Evolutionary conservation across 2,797 vertebrate genomes (phyloP), one percentile per base, ranked within the genome.

Genomic region (Hemitrygon akajei): DNA sequence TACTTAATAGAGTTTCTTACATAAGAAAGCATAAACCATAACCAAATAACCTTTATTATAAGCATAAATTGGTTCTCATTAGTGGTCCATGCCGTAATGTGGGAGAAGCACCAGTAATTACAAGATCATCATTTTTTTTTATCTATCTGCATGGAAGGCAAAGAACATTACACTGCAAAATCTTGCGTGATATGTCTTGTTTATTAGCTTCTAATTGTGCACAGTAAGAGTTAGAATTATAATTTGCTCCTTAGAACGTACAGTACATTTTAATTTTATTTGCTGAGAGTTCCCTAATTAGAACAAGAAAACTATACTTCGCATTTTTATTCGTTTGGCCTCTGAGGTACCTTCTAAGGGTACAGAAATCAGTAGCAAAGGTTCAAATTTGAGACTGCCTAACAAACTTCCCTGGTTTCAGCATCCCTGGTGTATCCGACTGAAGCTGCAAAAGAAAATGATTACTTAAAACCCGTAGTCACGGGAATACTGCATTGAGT

Each of bases 241-340:
- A 89, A 37, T 37, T 37, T 69, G n/a, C 7, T 22, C 86, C 66
- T 37, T 66, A 66, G 34, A n/a, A 69, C 89, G 66, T 89, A 89
- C 20, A 89, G 66, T 89, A 89, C 20, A 89, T 7, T 69, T 89
- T 66, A 89, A 69, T 89, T 66, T 73, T 63, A 89, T n/a, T 89
- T 69, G 30, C 7, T 89, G n/a, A 89, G 20, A 20, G 86, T 69
- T 37, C 69, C 86, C 60, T 89, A 89, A 89, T 89, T 89, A 7
- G 60, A 37, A 34, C 86, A 89, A 37, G 60, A 66, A 89, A 69
- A 69, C 71, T 22, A 89, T 89, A 14, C 69, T 89, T 37, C 60
- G 34, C 18, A 89, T 89, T 89, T 89, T 63, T 7, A 66, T 87
- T 60, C 14, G 7, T 1, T 9, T 63, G 86, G 60, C n/a, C 84